Evolutionary conservation across 2,888 invertebrate genomes (phyloP).

Genomic region (Piscicola geometra): DNA sequence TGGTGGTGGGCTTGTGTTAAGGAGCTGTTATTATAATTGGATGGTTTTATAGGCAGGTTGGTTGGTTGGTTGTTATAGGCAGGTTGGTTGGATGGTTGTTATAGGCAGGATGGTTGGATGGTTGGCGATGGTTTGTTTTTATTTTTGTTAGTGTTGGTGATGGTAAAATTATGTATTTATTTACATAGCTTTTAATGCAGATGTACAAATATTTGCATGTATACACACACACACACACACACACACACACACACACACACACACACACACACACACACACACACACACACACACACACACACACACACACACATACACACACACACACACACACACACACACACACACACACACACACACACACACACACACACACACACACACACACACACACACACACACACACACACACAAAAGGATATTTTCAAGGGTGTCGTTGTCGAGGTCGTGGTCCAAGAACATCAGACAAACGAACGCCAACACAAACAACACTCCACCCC

Average conservation of each 20-base stretch:
- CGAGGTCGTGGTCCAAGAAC: conserved; percentile 60
- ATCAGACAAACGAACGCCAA: conserved; percentile 58
- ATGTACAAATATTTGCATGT: neutral
- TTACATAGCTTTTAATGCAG: too few relatives aligned
- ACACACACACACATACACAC: conserved; percentile 33
- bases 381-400: too few relatives aligned
- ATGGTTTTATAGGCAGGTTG: neutral
- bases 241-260: conserved; percentile 34
- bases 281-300: conserved; percentile 33
- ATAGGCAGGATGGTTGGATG: too few relatives aligned
- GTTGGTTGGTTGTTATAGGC: neutral
- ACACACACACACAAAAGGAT: conserved; percentile 52
- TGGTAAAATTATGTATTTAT: neutral
- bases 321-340: conserved; percentile 29
- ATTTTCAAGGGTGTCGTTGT: conserved; percentile 46
- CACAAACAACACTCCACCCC: conserved; percentile 57
- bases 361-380: too few relatives aligned
- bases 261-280: conserved; percentile 33
- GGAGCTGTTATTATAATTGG: conserved; percentile 3
- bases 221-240: conserved; percentile 32
- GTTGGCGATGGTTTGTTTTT: too few relatives aligned
- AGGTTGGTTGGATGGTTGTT: neutral
- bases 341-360: too few relatives aligned
- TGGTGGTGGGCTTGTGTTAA: conserved; percentile 6
- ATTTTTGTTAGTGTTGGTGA: neutral